Evolutionary conservation across 2,888 invertebrate species (phyloP), one percentile per base, ranked within the genome.

Genomic region (Amphipyra berbera): DNA sequence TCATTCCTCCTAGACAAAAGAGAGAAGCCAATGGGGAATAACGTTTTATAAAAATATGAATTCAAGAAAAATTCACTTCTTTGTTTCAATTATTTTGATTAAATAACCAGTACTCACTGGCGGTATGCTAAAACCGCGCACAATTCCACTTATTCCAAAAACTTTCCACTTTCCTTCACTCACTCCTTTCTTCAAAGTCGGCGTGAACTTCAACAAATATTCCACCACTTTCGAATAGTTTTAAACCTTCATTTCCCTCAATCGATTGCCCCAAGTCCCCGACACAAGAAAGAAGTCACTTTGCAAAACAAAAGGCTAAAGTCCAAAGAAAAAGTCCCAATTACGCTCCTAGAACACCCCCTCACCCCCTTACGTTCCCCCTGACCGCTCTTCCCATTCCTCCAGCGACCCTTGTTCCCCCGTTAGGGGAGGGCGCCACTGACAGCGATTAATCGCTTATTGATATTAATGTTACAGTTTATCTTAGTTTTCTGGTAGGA

Each of bases 241-340:
- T 48, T 42, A 52, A 67, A 54, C 55, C 58, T 70, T 79, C 71
- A 75, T 69, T 70, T 72, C 57, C 60, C 52, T 80, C 87, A 86
- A 92, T 93, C 93, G 92, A 93, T 93, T 88, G 68, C 60, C 9
- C 78, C 68, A 73, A 73, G 76, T 72, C 80, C 58, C 68, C 73
- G 83, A 79, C 85, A 86, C 87, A 87, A 90, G 90, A 87, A 90
- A 88, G 88, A 87, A 91, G 91, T 91, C 93, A 90, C 92, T 93
- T 91, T 91, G 90, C 90, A 92, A 94, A 94, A 94, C 94, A 94
- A 94, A 92, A 91, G 91, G 83, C 86, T 87, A 87, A 89, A 89
- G 87, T 90, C 91, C 85, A 83, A 93, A 91, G 93, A 94, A 94
- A 93, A 94, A 93, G 93, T 93, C 93, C 94, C 94, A 94, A 94